phyloP scores from a whole-genome alignment of 2,888 invertebrate species.

The Caenorhabditis doughertyi region DNA sequence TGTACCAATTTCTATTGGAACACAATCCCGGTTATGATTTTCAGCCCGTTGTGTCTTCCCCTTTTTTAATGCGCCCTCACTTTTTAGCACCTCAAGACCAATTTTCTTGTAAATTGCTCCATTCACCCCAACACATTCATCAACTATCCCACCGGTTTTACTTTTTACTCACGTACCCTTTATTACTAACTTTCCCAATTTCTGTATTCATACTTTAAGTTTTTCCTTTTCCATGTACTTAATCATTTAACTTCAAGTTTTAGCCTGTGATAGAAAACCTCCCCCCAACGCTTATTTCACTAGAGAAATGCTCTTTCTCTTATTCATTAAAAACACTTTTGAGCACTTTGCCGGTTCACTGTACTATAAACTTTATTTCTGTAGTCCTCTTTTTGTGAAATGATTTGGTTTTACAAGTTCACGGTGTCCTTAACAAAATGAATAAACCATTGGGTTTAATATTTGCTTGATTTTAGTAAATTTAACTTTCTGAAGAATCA shows the following conservation, averaged over 20 bases:
- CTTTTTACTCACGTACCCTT: not conserved
- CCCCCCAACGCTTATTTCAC: constrained; percentile 9
- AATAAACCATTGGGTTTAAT: not conserved
- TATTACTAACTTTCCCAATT: not conserved
- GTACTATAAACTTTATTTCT: constrained; percentile 8
- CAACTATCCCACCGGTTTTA: constrained; percentile 41
- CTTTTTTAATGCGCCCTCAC: not conserved
- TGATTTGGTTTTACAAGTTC: constrained; percentile 3
- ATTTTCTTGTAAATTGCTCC: constrained; percentile 21
- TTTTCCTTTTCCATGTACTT: constrained; percentile 18
- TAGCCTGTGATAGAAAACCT: constrained; percentile 39
- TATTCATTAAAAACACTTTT: not conserved
- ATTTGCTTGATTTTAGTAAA: not conserved
- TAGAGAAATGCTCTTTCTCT: constrained; percentile 1
- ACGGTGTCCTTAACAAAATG: not conserved
- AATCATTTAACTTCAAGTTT: constrained; percentile 13
- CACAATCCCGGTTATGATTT: constrained; percentile 22
- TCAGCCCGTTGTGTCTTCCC: constrained; percentile 32
- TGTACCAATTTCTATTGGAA: constrained; percentile 22
- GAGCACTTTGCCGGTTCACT: constrained; percentile 15
- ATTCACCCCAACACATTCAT: constrained; percentile 27
- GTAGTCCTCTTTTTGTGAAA: not conserved
- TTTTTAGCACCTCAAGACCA: constrained; percentile 11
- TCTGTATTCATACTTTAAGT: constrained; percentile 18
- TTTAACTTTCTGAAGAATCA: too few relatives aligned